Base-by-base conservation (phyloP, 2,797 vertebrate genomes). In the Cryptoblepharus egeriae region DNA sequence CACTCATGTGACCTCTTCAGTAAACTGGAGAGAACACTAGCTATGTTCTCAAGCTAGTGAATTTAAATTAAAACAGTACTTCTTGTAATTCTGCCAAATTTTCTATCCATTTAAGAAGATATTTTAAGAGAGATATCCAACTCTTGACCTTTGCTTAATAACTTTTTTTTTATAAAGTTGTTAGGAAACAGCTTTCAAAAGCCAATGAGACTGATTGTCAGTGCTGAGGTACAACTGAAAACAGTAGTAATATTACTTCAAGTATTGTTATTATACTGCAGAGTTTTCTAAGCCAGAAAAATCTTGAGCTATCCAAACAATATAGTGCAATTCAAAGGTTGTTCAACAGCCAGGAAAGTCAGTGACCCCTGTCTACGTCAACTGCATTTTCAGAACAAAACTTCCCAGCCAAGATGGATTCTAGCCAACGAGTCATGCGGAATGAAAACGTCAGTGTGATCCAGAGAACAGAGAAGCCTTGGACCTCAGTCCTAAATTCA, bases 71-170 rank as follows among this genome's bases (percentile, higher is more conserved):
- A 81, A 89, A 49, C 70, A 77, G 69, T 26, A 15, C 83, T 83
- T 80, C 75, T 81, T 12, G 24, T 1, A n/a, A 84, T 86, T 74
- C 72, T 85, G 90, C 89, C 92, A 92, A 88, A 42, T 74, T 85
- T 85, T 78, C n/a, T 42, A 92, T 52, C 86, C n/a, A 37, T 0
- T 84, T 68, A 82, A 92, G 87, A 90, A 92, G 91, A 93, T 30
- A 89, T 24, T 82, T 52, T 45, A 85, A 83, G 57, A 52, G 0
- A 3, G 28, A 77, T 90, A 85, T 91, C 91, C 92, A 93, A 92
- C 82, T 79, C 82, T 52, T 82, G 89, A 88, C 93, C 83, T 90
- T 89, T 10, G 49, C 75, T 91, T 89, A 87, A 89, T 89, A 63
- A 61, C 3, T n/a, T n/a, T n/a, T n/a, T n/a, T n/a, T n/a, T 75